These are phyloP conservation scores for Coleophora flavipennella DNA, from an alignment of 2,888 invertebrate genomes.

Conservation along the genomic window DNA sequence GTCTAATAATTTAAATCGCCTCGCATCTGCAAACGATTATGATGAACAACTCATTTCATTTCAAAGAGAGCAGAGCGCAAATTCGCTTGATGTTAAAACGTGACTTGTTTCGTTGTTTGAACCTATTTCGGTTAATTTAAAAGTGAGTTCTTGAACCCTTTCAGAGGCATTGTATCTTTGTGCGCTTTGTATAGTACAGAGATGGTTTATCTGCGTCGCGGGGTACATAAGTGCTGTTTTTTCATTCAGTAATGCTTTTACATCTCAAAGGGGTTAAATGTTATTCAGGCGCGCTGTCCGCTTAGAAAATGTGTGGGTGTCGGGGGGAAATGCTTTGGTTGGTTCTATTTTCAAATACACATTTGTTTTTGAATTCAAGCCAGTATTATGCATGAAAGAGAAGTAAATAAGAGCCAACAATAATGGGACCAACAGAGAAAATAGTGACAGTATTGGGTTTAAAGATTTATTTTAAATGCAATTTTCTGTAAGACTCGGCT, in stretches of 20 bases:
- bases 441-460: too few relatives aligned
- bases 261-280: slow-evolving; percentile 73
- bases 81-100: slow-evolving; percentile 27
- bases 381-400: too few relatives aligned
- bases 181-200: slow-evolving; percentile 71
- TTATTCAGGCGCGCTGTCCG: slow-evolving; percentile 66
- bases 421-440: too few relatives aligned
- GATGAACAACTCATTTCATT: not conserved
- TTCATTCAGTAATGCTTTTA: slow-evolving; percentile 74
- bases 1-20: slow-evolving; percentile 53
- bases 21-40: slow-evolving; percentile 29
- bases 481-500: too few relatives aligned
- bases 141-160: slow-evolving; percentile 74
- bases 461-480: too few relatives aligned
- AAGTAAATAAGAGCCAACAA: too few relatives aligned
- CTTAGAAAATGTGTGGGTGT: slow-evolving; percentile 67
- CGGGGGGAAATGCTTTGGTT: slow-evolving; percentile 36
- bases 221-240: slow-evolving; percentile 73
- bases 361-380: too few relatives aligned
- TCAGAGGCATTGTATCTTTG: slow-evolving; percentile 74
- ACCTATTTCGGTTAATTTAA: slow-evolving; percentile 61
- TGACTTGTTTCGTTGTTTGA: slow-evolving; percentile 38
- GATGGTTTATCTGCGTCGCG: slow-evolving; percentile 71
- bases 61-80: slow-evolving; percentile 23
- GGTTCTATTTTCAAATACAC: slow-evolving; percentile 9